A percentile compares a stretch with the other conserved stretches of the same genome.
phyloP scores from a whole-genome alignment of 2,888 invertebrate species.

The Drosophila paracracens region DNA sequence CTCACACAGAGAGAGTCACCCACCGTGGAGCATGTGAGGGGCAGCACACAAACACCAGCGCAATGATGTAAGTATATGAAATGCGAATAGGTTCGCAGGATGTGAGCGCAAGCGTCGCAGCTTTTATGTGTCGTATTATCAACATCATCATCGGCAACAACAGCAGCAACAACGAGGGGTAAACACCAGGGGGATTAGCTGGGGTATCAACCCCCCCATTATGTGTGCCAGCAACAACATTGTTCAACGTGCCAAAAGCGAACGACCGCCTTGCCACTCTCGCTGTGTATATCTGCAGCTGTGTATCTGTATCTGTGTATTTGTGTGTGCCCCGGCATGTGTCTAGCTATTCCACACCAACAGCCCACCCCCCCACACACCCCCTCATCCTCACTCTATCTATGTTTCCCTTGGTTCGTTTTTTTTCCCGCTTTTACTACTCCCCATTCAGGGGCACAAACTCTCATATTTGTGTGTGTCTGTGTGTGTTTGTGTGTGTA shows the following conservation, averaged over 20 bases:
- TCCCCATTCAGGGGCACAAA: constrained; percentile 54
- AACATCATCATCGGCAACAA: constrained; percentile 53
- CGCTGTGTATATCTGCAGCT: neutral
- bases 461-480: constrained; percentile 27
- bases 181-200: constrained; percentile 42
- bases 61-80: constrained; percentile 84
- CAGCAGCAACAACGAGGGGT: constrained; percentile 34
- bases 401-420: constrained; percentile 34
- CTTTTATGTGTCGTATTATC: constrained; percentile 71
- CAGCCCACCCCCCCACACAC: constrained; percentile 17
- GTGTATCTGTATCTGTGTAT: constrained; percentile 23
- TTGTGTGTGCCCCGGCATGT: constrained; percentile 49
- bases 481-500: constrained; percentile 42
- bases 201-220: constrained; percentile 40
- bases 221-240: constrained; percentile 14
- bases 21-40: constrained; percentile 38
- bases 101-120: constrained; percentile 67
- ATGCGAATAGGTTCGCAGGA: constrained; percentile 83
- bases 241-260: constrained; percentile 7
- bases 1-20: constrained; percentile 2
- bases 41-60: constrained; percentile 71
- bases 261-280: constrained; percentile 11
- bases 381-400: constrained; percentile 3
- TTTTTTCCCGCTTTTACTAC: constrained; percentile 23
- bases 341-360: constrained; percentile 50